These are phyloP conservation scores for Heliconius cydno DNA, from an alignment of 2,888 invertebrate genomes.

Conservation along the genomic window DNA sequence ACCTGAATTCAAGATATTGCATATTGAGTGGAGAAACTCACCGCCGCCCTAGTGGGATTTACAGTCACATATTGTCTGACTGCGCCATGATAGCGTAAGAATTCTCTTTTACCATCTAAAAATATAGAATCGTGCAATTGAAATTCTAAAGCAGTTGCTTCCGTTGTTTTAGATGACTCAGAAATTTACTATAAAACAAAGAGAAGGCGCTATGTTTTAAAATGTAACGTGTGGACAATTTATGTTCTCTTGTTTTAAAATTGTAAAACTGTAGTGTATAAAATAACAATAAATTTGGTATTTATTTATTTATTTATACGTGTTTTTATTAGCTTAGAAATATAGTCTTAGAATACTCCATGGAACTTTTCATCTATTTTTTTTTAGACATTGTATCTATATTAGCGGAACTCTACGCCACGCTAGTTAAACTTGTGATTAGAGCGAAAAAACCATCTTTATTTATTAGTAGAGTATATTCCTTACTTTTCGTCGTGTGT, in stretches of 20 bases:
- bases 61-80: neutral
- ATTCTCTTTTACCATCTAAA: neutral
- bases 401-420: neutral
- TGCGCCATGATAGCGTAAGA: no score
- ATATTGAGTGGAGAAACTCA: neutral
- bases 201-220: conserved; percentile 13
- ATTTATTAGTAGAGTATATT: no score
- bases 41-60: neutral
- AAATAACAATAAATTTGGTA: conserved; percentile 6
- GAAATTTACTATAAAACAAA: conserved; percentile 16
- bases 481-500: no score
- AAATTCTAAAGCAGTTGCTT: conserved; percentile 5
- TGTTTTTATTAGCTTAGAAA: neutral
- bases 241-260: conserved; percentile 20
- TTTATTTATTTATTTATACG: conserved; percentile 1
- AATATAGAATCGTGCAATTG: conserved; percentile 2
- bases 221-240: conserved; percentile 20
- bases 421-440: neutral
- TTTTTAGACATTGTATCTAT: neutral
- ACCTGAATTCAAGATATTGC: neutral
- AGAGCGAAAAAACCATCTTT: neutral
- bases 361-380: neutral
- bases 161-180: conserved; percentile 1
- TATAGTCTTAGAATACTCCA: neutral
- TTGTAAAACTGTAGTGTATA: conserved; percentile 4